A percentile compares a stretch with the other conserved stretches of the same genome.
Conservation (phyloP, 2,888 invertebrate genomes). For the Agonopterix arenella region DNA sequence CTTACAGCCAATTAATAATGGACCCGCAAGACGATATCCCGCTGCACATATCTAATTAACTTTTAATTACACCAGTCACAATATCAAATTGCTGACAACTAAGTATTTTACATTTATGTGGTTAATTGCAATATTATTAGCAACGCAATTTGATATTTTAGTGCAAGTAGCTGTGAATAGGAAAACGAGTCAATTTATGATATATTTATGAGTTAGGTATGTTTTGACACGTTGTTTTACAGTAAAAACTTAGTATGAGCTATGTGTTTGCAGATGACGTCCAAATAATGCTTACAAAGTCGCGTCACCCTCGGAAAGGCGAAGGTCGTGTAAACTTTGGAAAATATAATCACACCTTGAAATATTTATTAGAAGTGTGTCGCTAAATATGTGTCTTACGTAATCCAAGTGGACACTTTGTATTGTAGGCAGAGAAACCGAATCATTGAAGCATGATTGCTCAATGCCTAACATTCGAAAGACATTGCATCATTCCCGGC, state of each 20-base stretch:
- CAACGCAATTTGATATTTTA: background rate
- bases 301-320: conserved; percentile 39
- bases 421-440: background rate
- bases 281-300: conserved; percentile 25
- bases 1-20: too few relatives aligned
- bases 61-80: conserved; percentile 7
- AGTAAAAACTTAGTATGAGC: conserved; percentile 21
- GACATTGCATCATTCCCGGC: too few relatives aligned
- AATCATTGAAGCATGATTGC: too few relatives aligned
- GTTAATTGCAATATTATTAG: background rate
- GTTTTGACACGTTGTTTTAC: conserved; percentile 14
- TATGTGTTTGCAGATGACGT: conserved; percentile 44
- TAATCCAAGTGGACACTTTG: background rate
- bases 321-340: conserved; percentile 54
- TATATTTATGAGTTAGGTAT: too few relatives aligned
- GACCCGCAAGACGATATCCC: conserved; percentile 9
- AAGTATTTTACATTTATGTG: conserved; percentile 2
- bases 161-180: background rate
- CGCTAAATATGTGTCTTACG: conserved; percentile 14
- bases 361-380: conserved; percentile 24
- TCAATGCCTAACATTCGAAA: too few relatives aligned
- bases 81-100: conserved; percentile 2
- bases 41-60: conserved; percentile 8
- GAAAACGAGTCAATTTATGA: background rate
- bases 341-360: conserved; percentile 36